Evolutionary conservation across 1,140 invertebrate species (phyloP), one percentile per base, ranked within the genome.

Genomic region (Drosophila navojoa): DNA sequence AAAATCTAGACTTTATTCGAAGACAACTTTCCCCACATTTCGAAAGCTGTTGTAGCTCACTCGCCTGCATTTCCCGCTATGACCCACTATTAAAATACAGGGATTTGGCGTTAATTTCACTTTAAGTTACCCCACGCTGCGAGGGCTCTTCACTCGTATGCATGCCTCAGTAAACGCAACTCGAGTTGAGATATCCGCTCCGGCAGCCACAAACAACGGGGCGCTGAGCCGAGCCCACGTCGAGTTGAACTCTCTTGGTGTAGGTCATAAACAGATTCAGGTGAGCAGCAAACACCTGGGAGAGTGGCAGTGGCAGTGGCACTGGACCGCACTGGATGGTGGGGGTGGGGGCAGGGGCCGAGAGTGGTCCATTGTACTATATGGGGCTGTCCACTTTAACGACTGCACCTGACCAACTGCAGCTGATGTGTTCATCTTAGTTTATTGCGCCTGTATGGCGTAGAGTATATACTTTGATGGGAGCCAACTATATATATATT

Each of bases 181-280:
- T 27, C 40, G 38, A 60, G 64, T 11, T 19, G 64, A 59, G 49
- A 62, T 47, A 66, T 62, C 42, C 70, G 35, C 76, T 62, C 66
- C 38, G 45, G 19, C 47, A 29, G 55, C 42, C 57, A 22, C 71
- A 79, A 62, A 52, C 50, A 35, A 38, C 52, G n/a, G 29, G 10
- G 7, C 29, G 25, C 32, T 16, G 45, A 50, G 27, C 44, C 10
- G 35, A 35, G 25, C 16, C 52, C 38, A 45, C 40, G 40, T 32
- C 58, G 58, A 61, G 61, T 60, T 73, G 61, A 81, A 81, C 78
- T 87, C 82, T 86, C 82, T 87, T 86, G 82, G 82, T 71, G 84
- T 86, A 87, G 82, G 82, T 86, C 82, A 75, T 77, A 86, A 87
- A 86, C 82, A 79, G 81, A 71, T 76, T 82, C 76, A 79, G 84